Evolutionary conservation across 2,888 invertebrate genomes (phyloP), one percentile per base, ranked within the genome.

Genomic region (Sesia bembeciformis): DNA sequence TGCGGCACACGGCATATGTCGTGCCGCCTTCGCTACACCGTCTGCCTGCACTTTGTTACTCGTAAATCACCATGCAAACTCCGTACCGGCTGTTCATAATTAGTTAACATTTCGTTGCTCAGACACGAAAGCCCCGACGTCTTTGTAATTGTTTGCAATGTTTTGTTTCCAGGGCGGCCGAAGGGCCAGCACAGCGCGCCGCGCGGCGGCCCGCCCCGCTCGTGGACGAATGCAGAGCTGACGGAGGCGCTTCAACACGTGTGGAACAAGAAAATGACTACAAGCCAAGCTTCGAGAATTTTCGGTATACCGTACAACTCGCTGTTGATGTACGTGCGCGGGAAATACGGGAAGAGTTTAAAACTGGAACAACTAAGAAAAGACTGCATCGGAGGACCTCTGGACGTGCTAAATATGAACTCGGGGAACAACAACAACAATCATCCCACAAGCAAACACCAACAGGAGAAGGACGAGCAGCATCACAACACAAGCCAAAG

Each of bases 191-290:
- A 97, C 85, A 96, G 96, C 68, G 96, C 97, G 46, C 96, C 96
- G 39, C 91, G 97, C 63, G 96, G 97, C 39, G 97, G 97, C 6
- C 97, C 97, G 6, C 97, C 97, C 0, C 91, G 97, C 54, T 97
- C 97, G 1, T 97, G 97, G 97, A 97, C 96, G 59, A 97, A 97
- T 84, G 95, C 95, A 43, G 97, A 97, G 73, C 90, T 97, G 53
- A 97, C 97, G 53, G 95, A 96, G 83, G 97, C 97, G 3, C 91
- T 97, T 54, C 96, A 96, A 72, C 96, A 96, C 82, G 97, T 97
- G n/a, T 97, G 97, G 97, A 96, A 96, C 84, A 96, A 97, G 76
- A 96, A 96, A 78, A 97, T 97, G 96, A 97, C 97, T 60, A 97
- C 97, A 51, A 96, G 96, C 72, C 96, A 97, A 81, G 97, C 97